These are phyloP conservation scores for Coracopsis vasa DNA, from an alignment of 2,113 vertebrate genomes.

Conservation along the genomic window DNA sequence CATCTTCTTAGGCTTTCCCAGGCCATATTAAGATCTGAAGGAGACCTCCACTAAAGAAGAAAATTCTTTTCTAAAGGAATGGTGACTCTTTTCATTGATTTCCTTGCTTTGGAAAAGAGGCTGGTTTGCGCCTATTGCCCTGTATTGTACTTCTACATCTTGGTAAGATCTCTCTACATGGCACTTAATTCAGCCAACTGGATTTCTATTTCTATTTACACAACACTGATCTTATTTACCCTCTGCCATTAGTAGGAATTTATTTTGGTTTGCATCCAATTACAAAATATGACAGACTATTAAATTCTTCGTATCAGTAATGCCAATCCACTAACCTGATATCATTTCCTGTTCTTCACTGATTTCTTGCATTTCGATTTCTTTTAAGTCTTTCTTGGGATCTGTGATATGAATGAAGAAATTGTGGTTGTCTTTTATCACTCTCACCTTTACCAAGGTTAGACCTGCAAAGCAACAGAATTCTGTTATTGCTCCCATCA, in stretches of 20 bases:
- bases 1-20: background rate
- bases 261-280: background rate
- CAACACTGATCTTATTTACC: background rate
- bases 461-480: conserved; percentile 70
- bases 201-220: background rate
- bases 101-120: background rate
- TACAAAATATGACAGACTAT: background rate
- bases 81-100: background rate
- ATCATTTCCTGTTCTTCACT: conserved; percentile 2
- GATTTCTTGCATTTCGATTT: background rate
- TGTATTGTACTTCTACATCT: background rate
- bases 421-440: conserved; percentile 87
- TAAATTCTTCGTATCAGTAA: background rate
- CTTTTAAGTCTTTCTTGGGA: conserved; percentile 44
- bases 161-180: background rate
- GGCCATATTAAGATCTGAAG: background rate
- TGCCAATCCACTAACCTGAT: conserved; percentile 31
- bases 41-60: background rate
- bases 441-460: conserved; percentile 81
- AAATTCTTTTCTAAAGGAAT: background rate
- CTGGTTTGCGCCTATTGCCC: background rate
- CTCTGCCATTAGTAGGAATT: background rate
- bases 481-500: background rate
- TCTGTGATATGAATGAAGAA: conserved; percentile 86
- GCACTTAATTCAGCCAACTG: background rate